These are phyloP conservation scores for Camponotus pennsylvanicus DNA, from an alignment of 1,140 invertebrate species.

Conservation along the genomic window DNA sequence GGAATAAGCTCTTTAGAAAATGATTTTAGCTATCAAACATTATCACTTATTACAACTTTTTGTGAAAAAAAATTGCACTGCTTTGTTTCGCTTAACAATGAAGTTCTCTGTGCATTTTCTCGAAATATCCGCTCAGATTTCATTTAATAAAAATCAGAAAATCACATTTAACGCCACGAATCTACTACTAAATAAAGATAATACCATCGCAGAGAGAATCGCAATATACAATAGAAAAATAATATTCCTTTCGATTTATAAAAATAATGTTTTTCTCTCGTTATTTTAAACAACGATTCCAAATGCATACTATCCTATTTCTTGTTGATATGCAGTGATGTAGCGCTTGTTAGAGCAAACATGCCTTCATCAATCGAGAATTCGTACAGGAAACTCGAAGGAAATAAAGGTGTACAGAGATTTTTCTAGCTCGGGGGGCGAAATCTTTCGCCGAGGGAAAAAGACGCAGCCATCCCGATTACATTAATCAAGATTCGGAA, in stretches of 20 bases:
- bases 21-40: conserved; percentile 8
- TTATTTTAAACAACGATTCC: background rate
- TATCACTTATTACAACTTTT: background rate
- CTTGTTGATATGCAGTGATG: background rate
- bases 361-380: conserved; percentile 20
- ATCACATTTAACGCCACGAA: background rate
- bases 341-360: background rate
- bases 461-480: conserved; percentile 32
- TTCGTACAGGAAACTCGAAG: background rate
- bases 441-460: background rate
- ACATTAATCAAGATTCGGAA: conserved; percentile 75
- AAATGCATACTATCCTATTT: background rate
- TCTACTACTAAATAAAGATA: background rate
- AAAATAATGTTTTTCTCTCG: background rate
- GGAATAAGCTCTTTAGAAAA: conserved; percentile 38
- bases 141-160: background rate
- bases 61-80: background rate
- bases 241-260: background rate
- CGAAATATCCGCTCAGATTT: background rate
- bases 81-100: background rate
- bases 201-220: background rate
- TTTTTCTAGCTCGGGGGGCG: background rate
- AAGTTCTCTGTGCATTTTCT: background rate
- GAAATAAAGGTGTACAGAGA: background rate
- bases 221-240: background rate